These are phyloP conservation scores for Mormyrus proboscirostris DNA, from an alignment of 2,797 vertebrate genomes.

Conservation along the genomic window DNA sequence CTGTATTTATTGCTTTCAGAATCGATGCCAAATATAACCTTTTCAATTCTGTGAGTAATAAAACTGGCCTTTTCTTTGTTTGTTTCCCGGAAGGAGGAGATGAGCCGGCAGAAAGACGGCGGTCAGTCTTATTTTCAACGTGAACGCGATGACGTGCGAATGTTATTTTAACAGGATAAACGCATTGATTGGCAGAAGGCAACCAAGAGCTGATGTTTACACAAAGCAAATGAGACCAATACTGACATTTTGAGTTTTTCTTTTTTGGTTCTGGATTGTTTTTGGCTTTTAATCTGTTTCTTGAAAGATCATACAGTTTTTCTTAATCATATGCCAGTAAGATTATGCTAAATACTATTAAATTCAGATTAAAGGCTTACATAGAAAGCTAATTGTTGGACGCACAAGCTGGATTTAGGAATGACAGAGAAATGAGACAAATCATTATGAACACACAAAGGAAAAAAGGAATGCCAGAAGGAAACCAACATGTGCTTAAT, in stretches of 20 bases:
- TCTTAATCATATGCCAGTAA: not conserved
- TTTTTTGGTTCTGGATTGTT: not conserved
- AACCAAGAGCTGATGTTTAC: not conserved
- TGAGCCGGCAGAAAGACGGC: not conserved
- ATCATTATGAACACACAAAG: not conserved
- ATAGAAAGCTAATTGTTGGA: not conserved
- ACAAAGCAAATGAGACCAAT: not conserved
- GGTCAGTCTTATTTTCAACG: not conserved
- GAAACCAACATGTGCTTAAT: not conserved
- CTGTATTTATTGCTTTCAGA: not conserved
- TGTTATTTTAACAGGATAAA: not conserved
- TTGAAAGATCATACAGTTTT: not conserved
- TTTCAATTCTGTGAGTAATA: not conserved
- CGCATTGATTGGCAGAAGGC: not conserved
- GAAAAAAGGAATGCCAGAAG: not conserved
- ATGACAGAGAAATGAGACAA: not conserved
- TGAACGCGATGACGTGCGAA: not conserved
- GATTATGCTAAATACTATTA: not conserved
- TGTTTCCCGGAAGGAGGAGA: not conserved
- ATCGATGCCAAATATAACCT: not conserved
- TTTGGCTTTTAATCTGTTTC: not conserved
- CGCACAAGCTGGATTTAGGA: not conserved
- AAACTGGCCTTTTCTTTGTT: constrained; percentile 2
- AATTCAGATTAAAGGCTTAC: not conserved
- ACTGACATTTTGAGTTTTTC: not conserved